phyloP scores from a whole-genome alignment of 2,888 invertebrate species.

The Limnephilus lunatus region DNA sequence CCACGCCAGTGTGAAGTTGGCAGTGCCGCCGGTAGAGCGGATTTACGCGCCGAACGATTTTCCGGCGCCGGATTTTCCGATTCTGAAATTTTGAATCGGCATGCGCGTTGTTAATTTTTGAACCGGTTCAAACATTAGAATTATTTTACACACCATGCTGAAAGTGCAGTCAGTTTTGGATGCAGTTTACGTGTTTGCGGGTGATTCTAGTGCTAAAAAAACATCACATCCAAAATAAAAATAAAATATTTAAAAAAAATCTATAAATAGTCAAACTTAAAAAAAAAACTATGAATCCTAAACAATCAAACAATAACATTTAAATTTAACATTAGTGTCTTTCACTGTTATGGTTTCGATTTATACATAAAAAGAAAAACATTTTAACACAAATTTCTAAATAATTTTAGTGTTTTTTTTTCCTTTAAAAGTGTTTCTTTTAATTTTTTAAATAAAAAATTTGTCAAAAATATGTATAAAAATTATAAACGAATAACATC shows the following conservation, averaged over 20 bases:
- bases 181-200: not conserved
- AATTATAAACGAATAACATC: not conserved
- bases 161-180: not conserved
- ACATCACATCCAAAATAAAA: not conserved
- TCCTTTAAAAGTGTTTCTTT: not conserved
- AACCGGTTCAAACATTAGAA: not conserved
- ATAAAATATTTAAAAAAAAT: not conserved
- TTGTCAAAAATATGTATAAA: not conserved
- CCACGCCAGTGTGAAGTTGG: conserved; percentile 22
- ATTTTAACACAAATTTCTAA: not conserved
- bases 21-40: conserved; percentile 15
- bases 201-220: not conserved
- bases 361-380: not conserved
- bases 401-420: not conserved
- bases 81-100: not conserved
- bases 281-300: not conserved
- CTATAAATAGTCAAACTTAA: not conserved
- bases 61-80: conserved; percentile 33
- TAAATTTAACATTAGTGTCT: not conserved
- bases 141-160: not conserved
- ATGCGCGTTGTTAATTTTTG: not conserved
- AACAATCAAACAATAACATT: not conserved
- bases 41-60: conserved; percentile 8
- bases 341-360: not conserved
- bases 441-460: not conserved